A percentile compares a stretch with the other conserved stretches of the same genome.
These are phyloP conservation scores for Iguana delicatissima DNA, from an alignment of 2,797 vertebrate species.

Conservation along the genomic window DNA sequence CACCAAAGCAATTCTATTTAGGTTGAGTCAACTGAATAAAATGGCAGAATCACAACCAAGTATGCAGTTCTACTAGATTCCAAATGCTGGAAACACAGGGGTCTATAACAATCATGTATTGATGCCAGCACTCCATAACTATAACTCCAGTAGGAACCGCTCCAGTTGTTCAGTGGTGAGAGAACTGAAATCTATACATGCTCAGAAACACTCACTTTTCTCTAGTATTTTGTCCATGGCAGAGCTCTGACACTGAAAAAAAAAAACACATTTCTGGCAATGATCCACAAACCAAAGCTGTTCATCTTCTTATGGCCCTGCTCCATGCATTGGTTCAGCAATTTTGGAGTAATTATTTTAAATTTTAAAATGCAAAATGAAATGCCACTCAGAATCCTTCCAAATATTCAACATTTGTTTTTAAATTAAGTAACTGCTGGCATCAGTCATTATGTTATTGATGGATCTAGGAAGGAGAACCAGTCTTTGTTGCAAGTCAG, in stretches of 20 bases:
- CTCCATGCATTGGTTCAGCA: not conserved
- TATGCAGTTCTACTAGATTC: not conserved
- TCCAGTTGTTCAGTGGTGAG: not conserved
- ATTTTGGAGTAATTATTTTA: not conserved
- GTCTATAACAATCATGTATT: fast-evolving
- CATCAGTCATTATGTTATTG: constrained; percentile 36
- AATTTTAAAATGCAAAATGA: not conserved
- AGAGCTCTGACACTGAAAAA: not conserved
- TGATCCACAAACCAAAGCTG: not conserved
- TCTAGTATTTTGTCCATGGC: not conserved
- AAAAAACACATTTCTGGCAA: not conserved
- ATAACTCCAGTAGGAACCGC: not conserved
- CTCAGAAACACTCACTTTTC: not conserved
- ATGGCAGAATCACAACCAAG: not conserved
- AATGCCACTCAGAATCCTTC: not conserved
- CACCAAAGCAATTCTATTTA: not conserved
- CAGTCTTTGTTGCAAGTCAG: constrained; percentile 71
- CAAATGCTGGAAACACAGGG: not conserved
- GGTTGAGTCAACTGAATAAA: not conserved
- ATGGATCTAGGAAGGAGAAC: constrained; percentile 49
- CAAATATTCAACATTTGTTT: constrained; percentile 20
- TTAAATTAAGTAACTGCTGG: constrained; percentile 20
- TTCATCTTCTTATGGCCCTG: not conserved
- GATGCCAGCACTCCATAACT: not conserved
- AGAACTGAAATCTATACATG: not conserved